Evolutionary conservation across 2,113 vertebrate species (phyloP).

Genomic region (Triplophysa siluroides): DNA sequence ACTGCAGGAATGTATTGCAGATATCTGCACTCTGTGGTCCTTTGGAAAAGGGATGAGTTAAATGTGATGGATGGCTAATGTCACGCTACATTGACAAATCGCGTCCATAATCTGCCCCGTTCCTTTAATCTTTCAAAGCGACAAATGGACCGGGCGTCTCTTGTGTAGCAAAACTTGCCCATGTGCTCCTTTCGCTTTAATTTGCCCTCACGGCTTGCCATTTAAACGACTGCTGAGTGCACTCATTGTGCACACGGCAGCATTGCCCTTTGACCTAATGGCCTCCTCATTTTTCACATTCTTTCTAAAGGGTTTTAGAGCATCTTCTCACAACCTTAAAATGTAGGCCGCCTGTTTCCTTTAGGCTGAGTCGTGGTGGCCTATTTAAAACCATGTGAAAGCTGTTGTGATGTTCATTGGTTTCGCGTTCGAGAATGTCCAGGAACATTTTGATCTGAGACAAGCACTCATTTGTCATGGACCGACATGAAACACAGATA

Average conservation of each 20-base stretch:
- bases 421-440: background rate
- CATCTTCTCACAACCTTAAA: conserved; percentile 22
- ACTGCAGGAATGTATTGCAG: background rate
- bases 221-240: conserved; percentile 14
- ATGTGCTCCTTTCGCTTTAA: background rate
- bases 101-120: background rate
- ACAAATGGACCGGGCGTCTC: conserved; percentile 15
- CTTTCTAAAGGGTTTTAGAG: conserved; percentile 17
- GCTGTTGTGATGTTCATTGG: background rate
- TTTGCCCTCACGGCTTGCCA: conserved; percentile 18
- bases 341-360: conserved; percentile 34
- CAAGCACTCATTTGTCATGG: background rate
- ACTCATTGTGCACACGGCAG: background rate
- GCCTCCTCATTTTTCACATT: conserved; percentile 39
- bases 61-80: conserved; percentile 7
- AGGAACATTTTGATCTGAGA: background rate
- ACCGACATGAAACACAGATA: background rate
- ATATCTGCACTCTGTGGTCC: background rate
- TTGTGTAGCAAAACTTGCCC: background rate
- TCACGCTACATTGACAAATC: conserved; percentile 9
- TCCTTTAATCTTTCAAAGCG: conserved; percentile 8
- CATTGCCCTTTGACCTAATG: background rate
- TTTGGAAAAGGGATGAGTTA: conserved; percentile 18
- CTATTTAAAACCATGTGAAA: conserved; percentile 1
- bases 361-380: conserved; percentile 21